phyloP scores from a whole-genome alignment of 2,888 invertebrate genomes.

The Philonicus albiceps region DNA sequence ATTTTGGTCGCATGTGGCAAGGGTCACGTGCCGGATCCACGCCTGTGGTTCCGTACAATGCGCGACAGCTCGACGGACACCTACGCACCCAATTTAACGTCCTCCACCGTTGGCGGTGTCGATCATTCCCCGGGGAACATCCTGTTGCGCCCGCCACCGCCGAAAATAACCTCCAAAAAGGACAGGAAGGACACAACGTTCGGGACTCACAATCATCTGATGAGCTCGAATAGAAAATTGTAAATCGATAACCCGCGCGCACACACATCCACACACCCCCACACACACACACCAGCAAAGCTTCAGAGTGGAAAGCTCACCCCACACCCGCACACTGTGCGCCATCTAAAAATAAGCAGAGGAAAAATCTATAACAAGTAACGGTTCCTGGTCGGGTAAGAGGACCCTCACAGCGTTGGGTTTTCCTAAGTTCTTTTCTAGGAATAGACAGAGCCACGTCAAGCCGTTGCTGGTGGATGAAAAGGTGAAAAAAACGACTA shows the following conservation, averaged over 20 bases:
- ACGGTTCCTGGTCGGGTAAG: neutral
- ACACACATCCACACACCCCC: neutral
- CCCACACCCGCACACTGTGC: neutral
- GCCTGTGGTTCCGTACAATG: neutral
- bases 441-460: too few species aligned
- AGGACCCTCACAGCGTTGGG: neutral
- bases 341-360: neutral
- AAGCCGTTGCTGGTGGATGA: too few species aligned
- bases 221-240: conserved; percentile 25
- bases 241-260: conserved; percentile 22
- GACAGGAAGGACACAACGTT: conserved; percentile 17
- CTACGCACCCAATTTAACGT: neutral
- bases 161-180: conserved; percentile 34
- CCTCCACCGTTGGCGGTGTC: neutral
- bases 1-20: conserved; percentile 7
- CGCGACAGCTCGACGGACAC: too few species aligned
- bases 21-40: conserved; percentile 2
- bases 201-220: conserved; percentile 27
- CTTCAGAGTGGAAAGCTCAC: neutral
- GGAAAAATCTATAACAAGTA: neutral
- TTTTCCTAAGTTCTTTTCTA: neutral
- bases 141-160: conserved; percentile 4
- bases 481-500: neutral
- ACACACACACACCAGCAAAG: neutral
- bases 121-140: conserved; percentile 17